A percentile compares a stretch with the other conserved stretches of the same genome.
Conservation (phyloP, 2,888 invertebrate genomes). For the Drosophila percnosoma region DNA sequence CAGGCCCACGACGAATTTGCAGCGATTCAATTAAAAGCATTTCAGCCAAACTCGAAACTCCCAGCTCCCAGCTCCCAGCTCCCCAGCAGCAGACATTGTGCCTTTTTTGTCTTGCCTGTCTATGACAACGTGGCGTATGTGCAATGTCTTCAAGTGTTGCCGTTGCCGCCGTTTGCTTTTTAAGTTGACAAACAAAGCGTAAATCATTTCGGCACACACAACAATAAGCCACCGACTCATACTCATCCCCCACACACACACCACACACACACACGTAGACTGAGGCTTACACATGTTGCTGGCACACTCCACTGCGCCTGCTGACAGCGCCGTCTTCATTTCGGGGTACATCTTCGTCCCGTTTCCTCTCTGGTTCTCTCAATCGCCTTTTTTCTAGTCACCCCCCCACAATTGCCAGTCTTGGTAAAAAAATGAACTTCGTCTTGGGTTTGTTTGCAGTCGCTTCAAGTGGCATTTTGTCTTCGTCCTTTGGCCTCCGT, state of each 20-base stretch:
- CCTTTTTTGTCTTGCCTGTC: slow-evolving; percentile 47
- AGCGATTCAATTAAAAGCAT: slow-evolving; percentile 76
- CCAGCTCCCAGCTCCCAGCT: background rate
- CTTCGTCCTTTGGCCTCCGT: slow-evolving; percentile 5
- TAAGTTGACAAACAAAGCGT: slow-evolving; percentile 80
- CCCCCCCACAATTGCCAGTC: slow-evolving; percentile 6
- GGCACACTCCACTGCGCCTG: slow-evolving; percentile 55
- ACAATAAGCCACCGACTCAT: slow-evolving; percentile 62
- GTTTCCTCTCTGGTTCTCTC: background rate
- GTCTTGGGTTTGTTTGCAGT: slow-evolving; percentile 53
- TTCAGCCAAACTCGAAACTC: slow-evolving; percentile 33
- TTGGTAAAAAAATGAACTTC: slow-evolving; percentile 62
- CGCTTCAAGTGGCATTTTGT: slow-evolving; percentile 49
- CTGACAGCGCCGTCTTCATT: slow-evolving; percentile 36
- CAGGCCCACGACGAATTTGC: slow-evolving; percentile 52
- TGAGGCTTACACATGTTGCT: slow-evolving; percentile 72
- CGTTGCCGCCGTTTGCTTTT: slow-evolving; percentile 70
- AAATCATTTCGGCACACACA: slow-evolving; percentile 77
- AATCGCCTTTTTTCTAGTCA: no score
- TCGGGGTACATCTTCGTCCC: slow-evolving; percentile 12
- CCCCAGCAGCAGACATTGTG: slow-evolving; percentile 32
- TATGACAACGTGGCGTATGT: slow-evolving; percentile 75
- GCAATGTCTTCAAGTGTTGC: slow-evolving; percentile 60
- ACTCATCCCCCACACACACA: slow-evolving; percentile 14
- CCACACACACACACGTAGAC: slow-evolving; percentile 10